phyloP scores from a whole-genome alignment of 2,888 invertebrate species.

The Cacoxenus indagator region DNA sequence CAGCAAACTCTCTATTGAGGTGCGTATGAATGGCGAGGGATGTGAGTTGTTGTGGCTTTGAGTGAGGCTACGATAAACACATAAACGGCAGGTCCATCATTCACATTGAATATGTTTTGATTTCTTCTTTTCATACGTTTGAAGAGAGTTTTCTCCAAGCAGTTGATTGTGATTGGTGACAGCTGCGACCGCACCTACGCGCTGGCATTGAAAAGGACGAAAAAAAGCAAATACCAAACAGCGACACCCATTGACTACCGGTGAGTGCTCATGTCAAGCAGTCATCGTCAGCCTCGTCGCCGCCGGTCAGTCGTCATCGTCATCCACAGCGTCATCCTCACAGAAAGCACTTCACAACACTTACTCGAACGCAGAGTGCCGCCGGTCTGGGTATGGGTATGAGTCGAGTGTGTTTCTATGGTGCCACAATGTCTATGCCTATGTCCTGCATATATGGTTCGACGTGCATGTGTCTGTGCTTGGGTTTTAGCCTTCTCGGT shows the following conservation, averaged over 20 bases:
- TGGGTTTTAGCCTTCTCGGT: neutral
- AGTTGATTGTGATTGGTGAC: neutral
- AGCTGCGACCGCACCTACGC: neutral
- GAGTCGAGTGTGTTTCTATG: neutral
- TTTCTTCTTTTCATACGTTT: neutral
- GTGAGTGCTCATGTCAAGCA: neutral
- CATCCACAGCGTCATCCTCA: neutral
- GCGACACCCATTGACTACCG: slow-evolving; percentile 1
- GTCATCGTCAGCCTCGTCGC: neutral
- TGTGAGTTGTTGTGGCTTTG: neutral
- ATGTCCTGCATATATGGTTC: neutral
- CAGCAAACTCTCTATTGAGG: neutral
- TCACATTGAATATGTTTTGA: slow-evolving; percentile 15
- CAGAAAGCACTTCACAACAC: slow-evolving; percentile 1
- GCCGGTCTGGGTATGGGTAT: neutral
- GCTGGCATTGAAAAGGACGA: neutral
- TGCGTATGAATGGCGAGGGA: neutral
- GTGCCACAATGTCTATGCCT: neutral
- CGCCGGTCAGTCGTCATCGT: neutral
- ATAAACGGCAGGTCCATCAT: slow-evolving; percentile 18
- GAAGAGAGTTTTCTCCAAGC: neutral
- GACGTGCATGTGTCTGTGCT: neutral
- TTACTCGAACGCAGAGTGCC: neutral
- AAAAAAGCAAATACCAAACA: slow-evolving; percentile 4
- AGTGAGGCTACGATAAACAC: slow-evolving; percentile 1